These are phyloP conservation scores for Orgyia antiqua DNA, from an alignment of 2,888 invertebrate species.

Conservation along the genomic window DNA sequence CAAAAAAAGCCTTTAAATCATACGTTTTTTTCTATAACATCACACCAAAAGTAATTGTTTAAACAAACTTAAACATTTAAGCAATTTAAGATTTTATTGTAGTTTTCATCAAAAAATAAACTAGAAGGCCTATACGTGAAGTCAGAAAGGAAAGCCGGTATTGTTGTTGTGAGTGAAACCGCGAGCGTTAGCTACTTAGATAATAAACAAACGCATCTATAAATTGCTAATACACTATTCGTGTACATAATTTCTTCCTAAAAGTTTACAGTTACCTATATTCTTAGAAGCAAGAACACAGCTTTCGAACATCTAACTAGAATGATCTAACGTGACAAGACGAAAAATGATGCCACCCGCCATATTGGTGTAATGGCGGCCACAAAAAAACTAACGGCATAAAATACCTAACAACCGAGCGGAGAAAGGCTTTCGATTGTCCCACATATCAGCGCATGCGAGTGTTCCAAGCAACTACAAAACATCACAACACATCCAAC, in stretches of 20 bases:
- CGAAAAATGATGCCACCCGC: slow-evolving; percentile 73
- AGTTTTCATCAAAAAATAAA: too few species aligned
- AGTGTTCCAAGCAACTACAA: slow-evolving; percentile 49
- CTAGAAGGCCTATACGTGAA: too few species aligned
- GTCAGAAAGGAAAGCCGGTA: too few species aligned
- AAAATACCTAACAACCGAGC: slow-evolving; percentile 71
- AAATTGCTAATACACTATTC: too few species aligned
- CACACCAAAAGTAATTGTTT: too few species aligned
- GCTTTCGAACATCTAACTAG: slow-evolving; percentile 73
- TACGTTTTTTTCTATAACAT: too few species aligned
- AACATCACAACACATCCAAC: slow-evolving; percentile 47
- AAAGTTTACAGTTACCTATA: slow-evolving; percentile 63
- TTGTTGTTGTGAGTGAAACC: too few species aligned
- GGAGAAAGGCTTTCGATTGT: slow-evolving; percentile 79
- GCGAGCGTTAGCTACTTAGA: too few species aligned
- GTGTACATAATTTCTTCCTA: slow-evolving; percentile 67
- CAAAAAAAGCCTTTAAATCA: too few species aligned
- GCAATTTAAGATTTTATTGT: too few species aligned
- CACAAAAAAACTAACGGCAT: slow-evolving; percentile 77
- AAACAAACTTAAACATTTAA: too few species aligned
- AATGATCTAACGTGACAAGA: slow-evolving; percentile 78
- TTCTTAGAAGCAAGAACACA: slow-evolving; percentile 55
- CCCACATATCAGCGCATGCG: slow-evolving; percentile 74
- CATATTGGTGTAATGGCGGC: slow-evolving; percentile 72
- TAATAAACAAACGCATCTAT: too few species aligned